Evolutionary conservation across 1,140 invertebrate species (phyloP).

Genomic region (Dendrolimus kikuchii): DNA sequence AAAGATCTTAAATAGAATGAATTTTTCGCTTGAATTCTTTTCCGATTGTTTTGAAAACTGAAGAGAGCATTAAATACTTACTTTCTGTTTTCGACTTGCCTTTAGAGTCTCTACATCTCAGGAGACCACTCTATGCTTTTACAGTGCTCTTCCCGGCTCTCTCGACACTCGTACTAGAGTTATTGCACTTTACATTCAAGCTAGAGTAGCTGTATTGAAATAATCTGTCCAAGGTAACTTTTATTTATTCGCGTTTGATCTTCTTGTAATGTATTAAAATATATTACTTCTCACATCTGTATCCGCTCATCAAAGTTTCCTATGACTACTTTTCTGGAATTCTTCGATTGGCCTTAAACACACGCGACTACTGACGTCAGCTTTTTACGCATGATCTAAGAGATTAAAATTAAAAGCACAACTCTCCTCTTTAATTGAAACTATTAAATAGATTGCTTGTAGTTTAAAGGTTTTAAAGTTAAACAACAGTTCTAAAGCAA

Average conservation of each 20-base stretch:
- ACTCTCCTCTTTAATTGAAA: conserved; percentile 42
- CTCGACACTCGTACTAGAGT: conserved; percentile 39
- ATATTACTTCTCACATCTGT: not conserved
- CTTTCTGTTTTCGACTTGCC: conserved; percentile 46
- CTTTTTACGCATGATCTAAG: conserved; percentile 33
- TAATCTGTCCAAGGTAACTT: conserved; percentile 24
- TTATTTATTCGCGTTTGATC: conserved; percentile 23
- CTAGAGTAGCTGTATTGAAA: conserved; percentile 23
- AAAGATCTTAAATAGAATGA: conserved; percentile 48
- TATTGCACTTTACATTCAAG: conserved; percentile 43
- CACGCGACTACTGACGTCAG: conserved; percentile 33
- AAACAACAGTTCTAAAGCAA: conserved; percentile 37
- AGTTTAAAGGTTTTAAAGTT: conserved; percentile 45
- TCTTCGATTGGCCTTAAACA: conserved; percentile 18
- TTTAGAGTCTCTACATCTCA: conserved; percentile 43
- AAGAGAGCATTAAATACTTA: conserved; percentile 36
- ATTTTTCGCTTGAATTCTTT: conserved; percentile 43
- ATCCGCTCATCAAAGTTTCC: not conserved
- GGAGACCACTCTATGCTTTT: conserved; percentile 44
- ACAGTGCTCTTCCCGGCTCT: conserved; percentile 34
- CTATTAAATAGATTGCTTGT: conserved; percentile 45
- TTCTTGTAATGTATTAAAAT: conserved; percentile 63
- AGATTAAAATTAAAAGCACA: conserved; percentile 30
- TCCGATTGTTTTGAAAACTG: conserved; percentile 23
- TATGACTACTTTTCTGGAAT: conserved; percentile 1